Evolutionary conservation across 2,797 vertebrate genomes (phyloP).

Genomic region (Netta rufina): DNA sequence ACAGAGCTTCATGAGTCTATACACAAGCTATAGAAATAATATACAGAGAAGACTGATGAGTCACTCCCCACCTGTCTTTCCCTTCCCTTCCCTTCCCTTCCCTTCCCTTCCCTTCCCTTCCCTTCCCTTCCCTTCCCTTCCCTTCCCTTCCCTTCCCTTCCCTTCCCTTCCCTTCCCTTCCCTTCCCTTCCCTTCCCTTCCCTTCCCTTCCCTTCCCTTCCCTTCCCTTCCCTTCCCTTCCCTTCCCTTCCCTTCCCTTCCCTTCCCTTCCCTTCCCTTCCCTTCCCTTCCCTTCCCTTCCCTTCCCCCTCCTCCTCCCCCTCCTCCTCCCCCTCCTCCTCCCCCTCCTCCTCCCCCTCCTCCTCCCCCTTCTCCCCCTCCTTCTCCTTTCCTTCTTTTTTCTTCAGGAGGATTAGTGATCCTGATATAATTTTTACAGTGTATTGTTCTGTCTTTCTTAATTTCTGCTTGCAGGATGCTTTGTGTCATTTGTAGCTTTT

Average conservation of each 20-base stretch:
- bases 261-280: too few relatives aligned
- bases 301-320: neutral
- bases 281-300: too few relatives aligned
- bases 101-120: neutral
- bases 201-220: too few relatives aligned
- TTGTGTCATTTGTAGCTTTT: constrained; percentile 1
- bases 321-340: too few relatives aligned
- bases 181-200: too few relatives aligned
- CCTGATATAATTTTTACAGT: neutral
- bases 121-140: too few relatives aligned
- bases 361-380: rapidly evolving
- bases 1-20: neutral
- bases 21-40: neutral
- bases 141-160: too few relatives aligned
- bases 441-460: neutral
- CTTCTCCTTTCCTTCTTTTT: neutral
- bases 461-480: neutral
- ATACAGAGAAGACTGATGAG: neutral
- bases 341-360: too few relatives aligned
- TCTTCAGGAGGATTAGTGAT: neutral
- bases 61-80: rapidly evolving
- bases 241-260: too few relatives aligned
- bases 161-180: neutral
- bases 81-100: too few relatives aligned
- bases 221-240: too few relatives aligned